Conservation (phyloP, 2,113 vertebrate species). For the Hassar affinis region DNA sequence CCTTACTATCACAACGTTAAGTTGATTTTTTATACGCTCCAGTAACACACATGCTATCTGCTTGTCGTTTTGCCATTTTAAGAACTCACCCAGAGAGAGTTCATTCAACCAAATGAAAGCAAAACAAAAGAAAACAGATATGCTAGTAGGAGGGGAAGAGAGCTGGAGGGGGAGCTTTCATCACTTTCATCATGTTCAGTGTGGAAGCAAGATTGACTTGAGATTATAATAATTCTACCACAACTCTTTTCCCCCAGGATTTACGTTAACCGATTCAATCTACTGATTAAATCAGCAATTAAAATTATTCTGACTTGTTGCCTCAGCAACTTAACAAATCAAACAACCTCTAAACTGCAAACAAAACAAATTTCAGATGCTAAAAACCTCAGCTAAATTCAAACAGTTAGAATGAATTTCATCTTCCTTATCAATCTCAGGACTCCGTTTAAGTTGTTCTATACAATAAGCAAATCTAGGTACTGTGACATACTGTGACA, state of each 20-base stretch:
- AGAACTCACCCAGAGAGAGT: neutral
- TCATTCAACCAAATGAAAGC: slow-evolving; percentile 36
- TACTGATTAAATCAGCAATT: slow-evolving; percentile 15
- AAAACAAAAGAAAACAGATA: slow-evolving; percentile 38
- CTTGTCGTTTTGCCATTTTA: neutral
- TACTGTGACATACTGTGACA: neutral
- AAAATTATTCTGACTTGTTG: slow-evolving; percentile 46
- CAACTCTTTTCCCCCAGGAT: neutral
- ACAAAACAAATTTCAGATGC: neutral
- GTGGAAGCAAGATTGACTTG: slow-evolving; percentile 11
- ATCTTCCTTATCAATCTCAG: neutral
- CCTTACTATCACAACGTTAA: neutral
- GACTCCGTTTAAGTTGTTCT: neutral
- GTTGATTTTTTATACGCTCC: neutral
- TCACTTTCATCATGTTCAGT: slow-evolving; percentile 4
- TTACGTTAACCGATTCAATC: neutral
- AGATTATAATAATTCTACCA: slow-evolving; percentile 25
- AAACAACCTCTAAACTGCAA: neutral
- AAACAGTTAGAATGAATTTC: neutral
- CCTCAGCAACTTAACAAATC: neutral
- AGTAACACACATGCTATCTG: neutral
- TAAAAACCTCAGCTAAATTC: neutral
- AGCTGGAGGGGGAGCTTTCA: neutral
- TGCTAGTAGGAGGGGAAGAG: slow-evolving; percentile 7
- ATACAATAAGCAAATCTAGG: neutral